Base-by-base conservation (phyloP, 2,888 invertebrate species). In the Unio delphinus region DNA sequence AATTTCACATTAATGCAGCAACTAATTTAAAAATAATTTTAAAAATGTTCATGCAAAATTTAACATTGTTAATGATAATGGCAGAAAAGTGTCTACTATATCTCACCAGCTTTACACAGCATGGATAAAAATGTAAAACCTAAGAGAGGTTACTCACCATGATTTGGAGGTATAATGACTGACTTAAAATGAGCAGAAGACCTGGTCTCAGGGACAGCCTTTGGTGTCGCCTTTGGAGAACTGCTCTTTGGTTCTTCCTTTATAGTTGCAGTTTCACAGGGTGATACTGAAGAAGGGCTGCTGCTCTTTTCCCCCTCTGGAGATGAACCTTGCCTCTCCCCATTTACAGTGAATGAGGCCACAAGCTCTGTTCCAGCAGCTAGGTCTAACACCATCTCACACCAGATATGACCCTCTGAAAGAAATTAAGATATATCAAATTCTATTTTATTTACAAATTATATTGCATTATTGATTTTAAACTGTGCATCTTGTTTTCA, bases 391-490 rank as follows among this genome's bases (percentile, higher is more conserved):
- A 81, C 81, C 56, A 86, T 80, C 71, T 85, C 83, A 73, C 87
- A 87, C 85, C 85, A 86, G 30, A 87, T 82, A 61, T 78, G 77
- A 20, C 80, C 85, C 61, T 80, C 86, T 86, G 77, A 20, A 70
- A 70, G 68, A 61, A 69, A 62, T 17, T 55, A 55, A 15, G 18
- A 2, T 23, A 56, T 30, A 45, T 45, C 45, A 45, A 45, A 45
- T 45, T 45, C 45, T 45, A 11, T 45, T 15, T 45, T 11, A 11
- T 45, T 45, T 11, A 45, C 11, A 45, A 45, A 45, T 45, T 15
- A 15, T 45, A 45, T 0, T 15, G 45, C 3, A 45, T 45, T 45
- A 45, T 15, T 45, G 15, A 15, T 45, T 45, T 45, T 15, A 45
- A 3, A 45, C 11, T 45, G 45, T 45, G 45, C 11, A 45, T 15